Percentiles rank a stretch among this genome's conserved stretches.
Evolutionary conservation across 23 tunicate genomes (phyloP).

Genomic region (Diplosoma virens): DNA sequence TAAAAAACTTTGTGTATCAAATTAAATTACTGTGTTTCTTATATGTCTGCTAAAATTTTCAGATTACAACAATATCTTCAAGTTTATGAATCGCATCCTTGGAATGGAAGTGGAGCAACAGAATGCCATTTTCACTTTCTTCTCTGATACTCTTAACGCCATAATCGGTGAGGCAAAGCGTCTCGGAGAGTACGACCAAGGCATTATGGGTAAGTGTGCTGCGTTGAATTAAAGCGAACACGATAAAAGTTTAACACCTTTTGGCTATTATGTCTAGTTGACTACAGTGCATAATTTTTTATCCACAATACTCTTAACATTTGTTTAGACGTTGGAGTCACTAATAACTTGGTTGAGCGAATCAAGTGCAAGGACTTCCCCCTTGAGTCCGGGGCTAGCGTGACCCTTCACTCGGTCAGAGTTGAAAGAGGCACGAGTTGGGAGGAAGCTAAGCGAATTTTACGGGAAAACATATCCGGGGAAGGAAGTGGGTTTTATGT

Average conservation of each 20-base stretch:
- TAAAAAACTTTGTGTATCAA: too few relatives aligned
- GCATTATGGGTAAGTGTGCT: constrained; percentile 61
- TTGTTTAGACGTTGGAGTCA: constrained; percentile 47
- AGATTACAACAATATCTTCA: constrained; percentile 81
- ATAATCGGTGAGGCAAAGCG: constrained; percentile 69
- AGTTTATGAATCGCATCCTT: constrained; percentile 92
- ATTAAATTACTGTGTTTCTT: too few relatives aligned
- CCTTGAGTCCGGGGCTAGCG: constrained; percentile 25
- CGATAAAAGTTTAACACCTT: too few relatives aligned
- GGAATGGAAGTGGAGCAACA: constrained; percentile 89
- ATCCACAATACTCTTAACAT: too few relatives aligned
- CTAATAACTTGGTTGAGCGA: constrained; percentile 39
- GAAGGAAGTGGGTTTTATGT: constrained; percentile 59
- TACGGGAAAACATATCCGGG: constrained; percentile 7
- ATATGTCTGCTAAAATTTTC: constrained; percentile 6
- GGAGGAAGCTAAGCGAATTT: constrained; percentile 45
- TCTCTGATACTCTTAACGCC: constrained; percentile 53
- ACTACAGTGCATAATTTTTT: too few relatives aligned
- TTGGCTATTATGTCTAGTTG: too few relatives aligned
- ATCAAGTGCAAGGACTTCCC: constrained; percentile 46
- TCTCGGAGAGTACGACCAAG: constrained; percentile 66
- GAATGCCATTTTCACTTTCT: constrained; percentile 77
- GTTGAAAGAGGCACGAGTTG: constrained; percentile 71
- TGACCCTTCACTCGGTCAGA: constrained; percentile 62
- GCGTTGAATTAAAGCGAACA: too few relatives aligned